Evolutionary conservation across 2,888 invertebrate genomes (phyloP), one percentile per base, ranked within the genome.

Genomic region (Andrena dorsata): DNA sequence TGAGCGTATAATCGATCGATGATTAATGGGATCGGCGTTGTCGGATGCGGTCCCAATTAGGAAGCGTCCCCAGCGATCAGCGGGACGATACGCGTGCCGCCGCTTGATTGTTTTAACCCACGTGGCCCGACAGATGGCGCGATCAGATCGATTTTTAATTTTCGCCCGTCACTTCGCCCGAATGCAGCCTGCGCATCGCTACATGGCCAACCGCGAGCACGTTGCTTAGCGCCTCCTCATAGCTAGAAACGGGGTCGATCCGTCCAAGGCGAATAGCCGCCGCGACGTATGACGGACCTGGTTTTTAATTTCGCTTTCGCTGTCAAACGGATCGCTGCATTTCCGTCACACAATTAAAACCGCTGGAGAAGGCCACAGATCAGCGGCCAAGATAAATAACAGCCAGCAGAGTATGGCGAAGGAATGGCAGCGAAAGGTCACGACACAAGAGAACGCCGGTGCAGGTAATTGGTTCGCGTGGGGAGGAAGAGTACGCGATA

Each of bases 1-100:
- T 79, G 78, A 83, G 83, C 84, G 70, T 82, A 86, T 86, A 90
- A 91, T 92, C 92, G 91, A 92, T 91, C 89, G 87, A 88, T 92
- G 92, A 92, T 93, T 92, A 91, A 93, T 92, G 89, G 76, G 61
- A 72, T 68, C 79, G 82, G 47, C 75, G 84, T 71, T 76, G 81
- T 76, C 66, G 56, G 75, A 77, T 69, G 66, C 75, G 85, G 64
- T 56, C 69, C 77, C 76, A 83, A 86, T 86, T 86, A 86, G 86
- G 73, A 70, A 80, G 72, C 83, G 80, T 80, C 68, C 60, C 32
- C 63, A 47, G 49, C 23, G 75, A 73, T 85, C 76, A 83, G 53
- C 60, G 35, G 64, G 30, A 47, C 61, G 71, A 77, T 66, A 72
- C 74, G 76, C 80, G 85, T 80, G 74, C 80, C 83, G 65, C 56